Evolutionary conservation across 2,797 vertebrate genomes (phyloP).

Genomic region (Strix occidentalis): DNA sequence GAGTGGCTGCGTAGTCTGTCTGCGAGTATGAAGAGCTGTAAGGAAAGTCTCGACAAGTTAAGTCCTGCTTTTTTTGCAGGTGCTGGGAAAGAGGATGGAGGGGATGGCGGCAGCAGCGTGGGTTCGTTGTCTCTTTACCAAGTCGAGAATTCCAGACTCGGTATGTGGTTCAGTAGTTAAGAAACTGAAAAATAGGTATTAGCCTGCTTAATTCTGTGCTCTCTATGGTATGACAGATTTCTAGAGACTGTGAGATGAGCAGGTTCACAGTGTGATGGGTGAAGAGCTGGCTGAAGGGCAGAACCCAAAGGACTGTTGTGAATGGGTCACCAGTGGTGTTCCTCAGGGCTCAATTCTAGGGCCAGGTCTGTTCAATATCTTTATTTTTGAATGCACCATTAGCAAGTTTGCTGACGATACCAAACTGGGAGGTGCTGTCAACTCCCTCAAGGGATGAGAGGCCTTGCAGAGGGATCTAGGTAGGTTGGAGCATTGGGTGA

Average conservation of each 20-base stretch:
- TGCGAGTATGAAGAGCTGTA: not conserved
- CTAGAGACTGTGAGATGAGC: not conserved
- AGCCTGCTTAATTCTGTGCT: not conserved
- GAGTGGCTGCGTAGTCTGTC: not conserved
- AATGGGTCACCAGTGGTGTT: fast-evolving
- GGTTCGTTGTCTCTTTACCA: conserved; percentile 77
- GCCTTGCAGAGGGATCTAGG: not conserved
- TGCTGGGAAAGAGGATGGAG: conserved; percentile 36
- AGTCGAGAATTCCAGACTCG: conserved; percentile 73
- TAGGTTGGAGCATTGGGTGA: not conserved
- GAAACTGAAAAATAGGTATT: not conserved
- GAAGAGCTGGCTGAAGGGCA: not conserved
- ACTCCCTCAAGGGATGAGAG: not conserved
- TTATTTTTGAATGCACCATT: not conserved
- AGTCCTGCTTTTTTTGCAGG: conserved; percentile 13
- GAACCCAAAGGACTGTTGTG: not conserved
- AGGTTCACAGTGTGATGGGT: fast-evolving
- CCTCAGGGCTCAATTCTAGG: not conserved
- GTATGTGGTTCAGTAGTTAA: conserved; percentile 57
- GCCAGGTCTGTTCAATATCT: not conserved
- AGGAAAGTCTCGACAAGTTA: fast-evolving
- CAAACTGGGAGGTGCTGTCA: not conserved
- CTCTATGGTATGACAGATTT: not conserved
- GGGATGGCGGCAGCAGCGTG: conserved; percentile 9
- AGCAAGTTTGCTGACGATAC: not conserved